Evolutionary conservation across 2,113 vertebrate genomes (phyloP).

Genomic region (Malurus alboscapulatus): DNA sequence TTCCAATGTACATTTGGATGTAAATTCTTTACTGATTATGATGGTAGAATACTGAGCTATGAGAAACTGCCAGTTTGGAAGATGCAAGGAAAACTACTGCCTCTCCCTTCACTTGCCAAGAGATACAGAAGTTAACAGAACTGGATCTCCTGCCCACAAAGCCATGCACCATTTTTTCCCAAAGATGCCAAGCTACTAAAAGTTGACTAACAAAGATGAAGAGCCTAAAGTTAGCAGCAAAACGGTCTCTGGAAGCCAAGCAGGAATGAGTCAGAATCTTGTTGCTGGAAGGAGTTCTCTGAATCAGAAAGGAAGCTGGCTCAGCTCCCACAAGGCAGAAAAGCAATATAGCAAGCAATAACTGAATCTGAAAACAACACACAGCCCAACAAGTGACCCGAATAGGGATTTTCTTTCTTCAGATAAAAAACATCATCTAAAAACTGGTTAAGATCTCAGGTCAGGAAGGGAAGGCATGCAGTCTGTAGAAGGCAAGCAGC

Average conservation of each 20-base stretch:
- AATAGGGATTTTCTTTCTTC: slow-evolving; percentile 50
- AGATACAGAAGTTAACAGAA: slow-evolving; percentile 47
- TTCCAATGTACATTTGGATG: slow-evolving; percentile 36
- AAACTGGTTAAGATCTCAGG: slow-evolving; percentile 32
- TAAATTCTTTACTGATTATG: slow-evolving; percentile 29
- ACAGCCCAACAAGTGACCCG: slow-evolving; percentile 53
- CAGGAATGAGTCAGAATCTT: slow-evolving; percentile 61
- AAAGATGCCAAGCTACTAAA: slow-evolving; percentile 50
- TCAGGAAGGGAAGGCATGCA: not conserved
- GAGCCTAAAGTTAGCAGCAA: slow-evolving; percentile 65
- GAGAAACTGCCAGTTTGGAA: slow-evolving; percentile 43
- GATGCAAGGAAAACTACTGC: slow-evolving; percentile 44
- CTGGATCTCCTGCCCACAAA: slow-evolving; percentile 41
- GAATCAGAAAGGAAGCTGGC: slow-evolving; percentile 66
- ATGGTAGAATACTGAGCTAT: slow-evolving; percentile 13
- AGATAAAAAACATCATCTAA: not conserved
- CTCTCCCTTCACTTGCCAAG: slow-evolving; percentile 31
- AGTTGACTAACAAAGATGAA: slow-evolving; percentile 63
- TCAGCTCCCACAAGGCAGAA: slow-evolving; percentile 69
- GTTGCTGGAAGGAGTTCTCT: slow-evolving; percentile 61
- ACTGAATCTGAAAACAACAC: slow-evolving; percentile 54
- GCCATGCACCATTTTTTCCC: slow-evolving; percentile 30
- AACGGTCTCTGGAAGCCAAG: slow-evolving; percentile 52
- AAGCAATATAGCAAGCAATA: slow-evolving; percentile 68
- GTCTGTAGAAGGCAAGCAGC: not conserved